Evolutionary conservation across 92 coral and sea anemone genomes (phyloP).

Genomic region (Montipora capitata): DNA sequence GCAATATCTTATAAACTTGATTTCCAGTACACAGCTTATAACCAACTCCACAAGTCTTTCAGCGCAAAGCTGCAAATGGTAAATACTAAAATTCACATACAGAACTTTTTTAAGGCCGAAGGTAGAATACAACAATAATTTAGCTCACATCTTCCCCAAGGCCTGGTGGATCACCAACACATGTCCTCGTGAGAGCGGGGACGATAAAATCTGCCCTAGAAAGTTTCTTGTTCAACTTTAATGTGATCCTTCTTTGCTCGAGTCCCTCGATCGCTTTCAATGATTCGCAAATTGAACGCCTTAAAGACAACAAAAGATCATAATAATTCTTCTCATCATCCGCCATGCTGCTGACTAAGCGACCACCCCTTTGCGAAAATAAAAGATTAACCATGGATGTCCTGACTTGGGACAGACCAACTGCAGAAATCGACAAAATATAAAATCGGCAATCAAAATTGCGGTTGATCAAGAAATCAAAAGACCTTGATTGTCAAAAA

Average conservation of each 20-base stretch:
- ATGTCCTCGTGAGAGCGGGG: constrained; percentile 51
- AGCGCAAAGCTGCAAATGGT: constrained; percentile 22
- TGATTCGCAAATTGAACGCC: constrained; percentile 10
- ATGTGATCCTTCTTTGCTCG: background rate
- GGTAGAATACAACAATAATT: background rate
- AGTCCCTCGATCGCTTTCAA: constrained; percentile 2
- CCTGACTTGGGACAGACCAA: no score
- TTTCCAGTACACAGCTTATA: background rate
- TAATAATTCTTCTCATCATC: background rate
- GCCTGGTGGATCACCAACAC: background rate
- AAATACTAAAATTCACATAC: background rate
- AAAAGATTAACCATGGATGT: no score
- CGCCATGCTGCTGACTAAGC: background rate
- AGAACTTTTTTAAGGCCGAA: background rate
- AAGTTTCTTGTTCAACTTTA: constrained; percentile 15
- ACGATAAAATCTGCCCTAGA: constrained; percentile 60
- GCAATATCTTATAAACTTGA: constrained; percentile 39
- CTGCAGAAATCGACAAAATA: no score
- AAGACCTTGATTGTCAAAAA: no score
- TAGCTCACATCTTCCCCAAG: background rate
- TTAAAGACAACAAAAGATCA: constrained; percentile 16
- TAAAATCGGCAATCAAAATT: no score
- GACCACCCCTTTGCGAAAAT: background rate
- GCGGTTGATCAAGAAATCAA: no score
- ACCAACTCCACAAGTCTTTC: constrained; percentile 4